Base-by-base conservation (phyloP, 2,797 vertebrate species). In the Scarus forsteni region DNA sequence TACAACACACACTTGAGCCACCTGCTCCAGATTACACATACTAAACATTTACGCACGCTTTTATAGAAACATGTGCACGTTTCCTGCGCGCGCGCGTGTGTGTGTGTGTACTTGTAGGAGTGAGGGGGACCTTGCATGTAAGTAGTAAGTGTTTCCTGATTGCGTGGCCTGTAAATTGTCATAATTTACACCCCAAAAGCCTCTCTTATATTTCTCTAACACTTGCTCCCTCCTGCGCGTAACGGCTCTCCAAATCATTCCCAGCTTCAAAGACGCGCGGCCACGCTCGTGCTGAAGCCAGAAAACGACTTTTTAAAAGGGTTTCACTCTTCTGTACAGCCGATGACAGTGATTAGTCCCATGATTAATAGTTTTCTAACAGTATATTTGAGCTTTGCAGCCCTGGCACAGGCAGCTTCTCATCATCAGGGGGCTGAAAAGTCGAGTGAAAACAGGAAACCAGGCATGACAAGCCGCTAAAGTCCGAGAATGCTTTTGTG, bases 391-490 rank as follows among this genome's bases (percentile, higher is more conserved):
- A n/a, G 36, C 11, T 63, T 73, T 48, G 69, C 56, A 13, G 39
- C n/a, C 8, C 52, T 8, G 27, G 8, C 38, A 52, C 46, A 62
- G n/a, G 27, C 55, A 38, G 53, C 67, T 63, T 27, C 60, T 5
- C 60, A 60, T 54, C 56, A 60, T 55, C n/a, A 53, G 39, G 48
- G 49, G 34, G n/a, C 49, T 36, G 45, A 49, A 49, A 40, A 71
- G 55, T 76, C 52, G 48, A 69, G 55, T 58, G 53, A 60, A 63
- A 81, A 66, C 71, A 75, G 70, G 70, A 79, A 79, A 55, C 42
- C 62, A 64, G 42, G 39, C 63, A 18, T 54, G 55, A 58, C 43
- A 12, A 74, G 46, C 45, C 19, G 60, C 38, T 27, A 11, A 8
- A 58, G 63, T 48, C 63, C 49, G 44, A 50, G 52, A 35, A 56